phyloP scores from a whole-genome alignment of 2,797 vertebrate genomes.

The Semotilus atromaculatus region DNA sequence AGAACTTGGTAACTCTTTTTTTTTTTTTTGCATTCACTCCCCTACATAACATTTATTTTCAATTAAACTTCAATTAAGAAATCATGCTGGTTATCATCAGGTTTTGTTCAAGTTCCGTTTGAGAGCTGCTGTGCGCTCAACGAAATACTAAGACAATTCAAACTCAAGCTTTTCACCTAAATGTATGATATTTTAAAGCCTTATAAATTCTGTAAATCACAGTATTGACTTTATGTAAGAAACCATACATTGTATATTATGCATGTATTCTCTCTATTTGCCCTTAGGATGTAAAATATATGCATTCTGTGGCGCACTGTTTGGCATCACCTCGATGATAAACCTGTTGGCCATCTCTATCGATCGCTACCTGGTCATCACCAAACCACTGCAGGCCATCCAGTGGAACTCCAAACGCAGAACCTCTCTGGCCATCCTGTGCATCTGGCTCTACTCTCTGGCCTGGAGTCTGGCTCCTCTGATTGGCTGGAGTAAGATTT shows the following conservation, averaged over 20 bases:
- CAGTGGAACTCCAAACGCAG: conserved; percentile 83
- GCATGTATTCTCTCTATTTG: neutral
- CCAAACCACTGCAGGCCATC: conserved; percentile 85
- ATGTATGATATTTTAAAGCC: neutral
- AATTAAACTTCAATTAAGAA: neutral
- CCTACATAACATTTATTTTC: neutral
- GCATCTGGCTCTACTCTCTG: conserved; percentile 91
- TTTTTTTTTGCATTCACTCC: neutral
- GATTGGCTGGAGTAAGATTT: conserved; percentile 90
- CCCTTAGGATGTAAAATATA: conserved; percentile 86
- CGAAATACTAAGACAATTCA: neutral
- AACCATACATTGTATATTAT: neutral
- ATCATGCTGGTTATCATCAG: too few species aligned
- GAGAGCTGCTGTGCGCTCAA: too few species aligned
- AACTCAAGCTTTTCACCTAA: neutral
- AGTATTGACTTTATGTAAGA: too few species aligned
- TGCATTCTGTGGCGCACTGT: conserved; percentile 92
- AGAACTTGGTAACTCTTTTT: conserved; percentile 80
- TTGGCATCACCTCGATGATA: conserved; percentile 94
- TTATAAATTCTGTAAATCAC: neutral
- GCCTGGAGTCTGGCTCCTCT: conserved; percentile 94
- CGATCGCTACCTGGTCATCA: conserved; percentile 94
- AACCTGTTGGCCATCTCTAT: conserved; percentile 91
- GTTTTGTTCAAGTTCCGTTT: too few species aligned
- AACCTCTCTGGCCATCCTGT: conserved; percentile 80